Conservation (phyloP, 2,888 invertebrate species). For the Odontothrips loti region DNA sequence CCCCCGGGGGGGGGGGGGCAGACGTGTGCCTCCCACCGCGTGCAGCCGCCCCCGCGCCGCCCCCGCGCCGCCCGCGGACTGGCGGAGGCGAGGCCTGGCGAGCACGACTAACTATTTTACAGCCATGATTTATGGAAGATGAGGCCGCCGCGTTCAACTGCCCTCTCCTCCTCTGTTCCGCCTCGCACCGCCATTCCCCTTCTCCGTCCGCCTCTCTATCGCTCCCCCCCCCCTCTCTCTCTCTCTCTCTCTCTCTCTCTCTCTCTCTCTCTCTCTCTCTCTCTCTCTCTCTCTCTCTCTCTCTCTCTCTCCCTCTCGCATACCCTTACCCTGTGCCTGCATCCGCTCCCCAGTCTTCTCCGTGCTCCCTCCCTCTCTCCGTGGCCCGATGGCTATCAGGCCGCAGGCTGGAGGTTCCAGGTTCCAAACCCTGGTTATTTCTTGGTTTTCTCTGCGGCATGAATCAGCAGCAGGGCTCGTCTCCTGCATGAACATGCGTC, state of each 20-base stretch:
- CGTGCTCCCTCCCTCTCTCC: no score
- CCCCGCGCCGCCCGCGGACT: neutral
- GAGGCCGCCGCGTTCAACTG: neutral
- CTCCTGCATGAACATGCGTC: no score
- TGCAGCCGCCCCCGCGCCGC: neutral
- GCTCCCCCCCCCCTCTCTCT: neutral
- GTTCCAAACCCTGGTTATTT: no score
- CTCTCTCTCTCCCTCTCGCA: no score
- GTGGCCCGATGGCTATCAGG: no score
- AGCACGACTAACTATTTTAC: conserved; percentile 20
- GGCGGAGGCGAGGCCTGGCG: neutral
- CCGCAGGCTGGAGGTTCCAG: no score
- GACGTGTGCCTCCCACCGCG: neutral
- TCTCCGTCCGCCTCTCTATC: neutral
- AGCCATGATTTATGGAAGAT: conserved; percentile 22
- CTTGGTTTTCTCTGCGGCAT: no score
- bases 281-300: neutral
- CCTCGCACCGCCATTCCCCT: neutral
- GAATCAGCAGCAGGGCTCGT: no score
- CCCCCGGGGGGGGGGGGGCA: neutral
- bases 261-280: neutral
- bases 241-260: neutral
- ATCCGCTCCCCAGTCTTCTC: no score
- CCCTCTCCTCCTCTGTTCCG: neutral
- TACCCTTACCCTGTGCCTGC: no score